Evolutionary conservation across 1,140 invertebrate species (phyloP).

Genomic region (Drosophila burlai): DNA sequence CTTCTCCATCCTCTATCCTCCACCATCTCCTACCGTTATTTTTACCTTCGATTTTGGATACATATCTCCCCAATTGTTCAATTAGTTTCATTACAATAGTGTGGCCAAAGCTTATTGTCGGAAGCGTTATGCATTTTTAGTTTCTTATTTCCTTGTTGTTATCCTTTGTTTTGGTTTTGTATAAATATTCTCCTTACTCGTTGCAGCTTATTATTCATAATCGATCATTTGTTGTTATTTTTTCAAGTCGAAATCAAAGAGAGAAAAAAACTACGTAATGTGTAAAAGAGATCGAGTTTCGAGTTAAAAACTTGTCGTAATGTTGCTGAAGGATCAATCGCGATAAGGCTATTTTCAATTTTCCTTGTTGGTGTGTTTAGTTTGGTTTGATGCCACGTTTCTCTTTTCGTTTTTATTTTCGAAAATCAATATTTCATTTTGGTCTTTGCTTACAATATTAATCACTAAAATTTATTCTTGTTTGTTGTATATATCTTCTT

Average conservation of each 20-base stretch:
- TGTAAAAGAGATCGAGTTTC: conserved; percentile 15
- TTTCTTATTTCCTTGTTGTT: conserved; percentile 36
- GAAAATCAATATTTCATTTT: conserved; percentile 59
- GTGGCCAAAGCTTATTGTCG: conserved; percentile 83
- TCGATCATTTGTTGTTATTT: background rate
- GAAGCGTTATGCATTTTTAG: conserved; percentile 79
- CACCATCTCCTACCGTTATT: conserved; percentile 12
- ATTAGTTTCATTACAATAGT: conserved; percentile 49
- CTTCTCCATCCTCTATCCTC: conserved; percentile 34
- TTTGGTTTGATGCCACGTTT: conserved; percentile 30
- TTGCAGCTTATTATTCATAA: conserved; percentile 11
- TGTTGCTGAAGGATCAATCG: conserved; percentile 8
- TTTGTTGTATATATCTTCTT: conserved; percentile 52
- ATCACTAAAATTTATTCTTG: conserved; percentile 58
- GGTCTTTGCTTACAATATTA: conserved; percentile 67
- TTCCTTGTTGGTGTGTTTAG: background rate
- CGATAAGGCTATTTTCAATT: conserved; percentile 55
- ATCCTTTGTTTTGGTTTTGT: conserved; percentile 29
- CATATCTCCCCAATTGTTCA: conserved; percentile 14
- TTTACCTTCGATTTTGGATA: conserved; percentile 13
- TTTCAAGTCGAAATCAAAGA: conserved; percentile 18
- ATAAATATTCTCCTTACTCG: conserved; percentile 41
- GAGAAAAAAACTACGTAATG: conserved; percentile 16
- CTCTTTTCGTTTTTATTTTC: conserved; percentile 28
- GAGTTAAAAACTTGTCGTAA: conserved; percentile 11